These are phyloP conservation scores for Amazonetta brasiliensis DNA, from an alignment of 2,797 vertebrate genomes.

Conservation along the genomic window DNA sequence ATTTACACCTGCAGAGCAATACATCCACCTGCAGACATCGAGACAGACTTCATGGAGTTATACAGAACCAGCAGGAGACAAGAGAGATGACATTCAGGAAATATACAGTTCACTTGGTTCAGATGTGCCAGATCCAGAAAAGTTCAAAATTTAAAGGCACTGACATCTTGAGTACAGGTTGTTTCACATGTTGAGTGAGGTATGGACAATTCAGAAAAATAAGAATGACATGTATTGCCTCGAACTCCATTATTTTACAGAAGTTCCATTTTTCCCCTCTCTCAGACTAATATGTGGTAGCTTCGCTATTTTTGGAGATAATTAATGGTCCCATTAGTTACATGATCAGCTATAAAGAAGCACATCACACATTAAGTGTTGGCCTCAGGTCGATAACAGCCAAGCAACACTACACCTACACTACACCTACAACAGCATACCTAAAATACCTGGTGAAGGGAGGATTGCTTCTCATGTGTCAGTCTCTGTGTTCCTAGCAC, in stretches of 20 bases:
- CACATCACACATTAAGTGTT: too few relatives aligned
- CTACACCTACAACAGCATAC: background rate
- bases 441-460: background rate
- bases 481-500: background rate
- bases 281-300: background rate
- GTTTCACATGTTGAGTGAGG: background rate
- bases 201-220: background rate
- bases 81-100: background rate
- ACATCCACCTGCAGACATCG: background rate
- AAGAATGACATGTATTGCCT: background rate
- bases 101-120: accelerated
- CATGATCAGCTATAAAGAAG: background rate
- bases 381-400: background rate
- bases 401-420: background rate
- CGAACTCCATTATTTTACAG: background rate
- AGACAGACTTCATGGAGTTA: background rate
- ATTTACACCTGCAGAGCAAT: conserved; percentile 13
- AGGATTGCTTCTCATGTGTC: accelerated
- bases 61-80: background rate
- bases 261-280: background rate
- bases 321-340: background rate
- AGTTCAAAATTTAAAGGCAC: background rate
- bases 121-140: background rate
- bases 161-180: background rate
- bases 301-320: background rate